Conservation (phyloP, 2,113 vertebrate species). For the Onychostruthus taczanowskii region DNA sequence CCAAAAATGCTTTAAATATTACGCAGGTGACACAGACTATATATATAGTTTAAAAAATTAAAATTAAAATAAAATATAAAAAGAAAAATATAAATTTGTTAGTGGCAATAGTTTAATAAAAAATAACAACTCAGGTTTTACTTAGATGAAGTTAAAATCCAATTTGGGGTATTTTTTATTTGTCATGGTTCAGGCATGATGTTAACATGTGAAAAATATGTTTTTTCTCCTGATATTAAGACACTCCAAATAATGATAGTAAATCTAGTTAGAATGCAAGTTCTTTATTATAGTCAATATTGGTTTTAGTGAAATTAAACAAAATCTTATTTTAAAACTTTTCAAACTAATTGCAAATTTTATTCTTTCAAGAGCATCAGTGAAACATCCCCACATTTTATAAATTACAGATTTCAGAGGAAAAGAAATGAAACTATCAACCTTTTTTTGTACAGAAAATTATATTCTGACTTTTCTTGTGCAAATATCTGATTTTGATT, state of each 20-base stretch:
- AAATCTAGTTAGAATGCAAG: background rate
- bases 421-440: background rate
- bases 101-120: too few species aligned
- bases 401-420: background rate
- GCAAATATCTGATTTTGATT: background rate
- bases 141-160: background rate
- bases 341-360: background rate
- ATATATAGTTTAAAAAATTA: background rate
- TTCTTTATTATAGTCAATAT: background rate
- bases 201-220: background rate
- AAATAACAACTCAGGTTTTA: background rate
- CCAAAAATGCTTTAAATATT: background rate
- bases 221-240: background rate
- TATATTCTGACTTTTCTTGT: background rate
- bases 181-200: rapidly evolving
- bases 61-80: background rate
- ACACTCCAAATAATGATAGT: background rate
- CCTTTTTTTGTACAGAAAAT: background rate
- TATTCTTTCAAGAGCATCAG: background rate
- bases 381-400: background rate
- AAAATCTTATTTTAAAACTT: background rate
- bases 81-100: background rate
- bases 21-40: background rate
- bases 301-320: rapidly evolving
- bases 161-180: background rate